Evolutionary conservation across 2,888 invertebrate species (phyloP), one percentile per base, ranked within the genome.

Genomic region (Clostera curtula): DNA sequence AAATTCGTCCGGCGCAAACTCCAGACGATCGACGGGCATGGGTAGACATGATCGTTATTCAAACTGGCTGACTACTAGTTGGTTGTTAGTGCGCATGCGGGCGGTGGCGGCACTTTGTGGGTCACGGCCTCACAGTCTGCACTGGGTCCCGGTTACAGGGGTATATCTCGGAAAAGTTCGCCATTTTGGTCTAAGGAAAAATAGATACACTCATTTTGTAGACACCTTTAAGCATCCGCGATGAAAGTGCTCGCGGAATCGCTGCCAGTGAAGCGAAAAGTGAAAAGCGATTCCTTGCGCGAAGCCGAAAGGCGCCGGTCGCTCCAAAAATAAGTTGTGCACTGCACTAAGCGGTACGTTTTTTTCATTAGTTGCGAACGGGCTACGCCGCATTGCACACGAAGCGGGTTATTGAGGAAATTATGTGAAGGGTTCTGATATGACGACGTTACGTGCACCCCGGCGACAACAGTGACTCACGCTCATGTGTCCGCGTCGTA

Each of bases 111-210:
- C 50, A 53, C 58, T 64, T 70, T 67, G 66, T 74, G 65, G 79
- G 79, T 79, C 82, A 77, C 67, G 80, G 80, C 68, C 59, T 67
- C 62, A 49, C 74, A 69, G 74, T 70, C 70, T 68, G 71, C 57
- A 71, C 71, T 68, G 64, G 67, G 62, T 64, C 58, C 65, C 63
- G 67, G 65, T 63, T 55, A 52, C 56, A 61, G 61, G 58, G 56
- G 62, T 71, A 72, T 60, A 68, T n/a, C 67, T 61, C 60, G 62
- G 63, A 65, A 57, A 60, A 40, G 53, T 43, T 62, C 66, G 61
- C 57, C 55, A 59, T 68, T 65, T 56, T 47, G 35, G 40, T 32
- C 36, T 49, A 26, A 38, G 44, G 41, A 40, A 43, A 43, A 47
- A 28, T 34, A 43, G 13, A 36, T 36, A n/a, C n/a, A n/a, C 43